Percentiles rank a stretch among this genome's conserved stretches.
phyloP scores from a whole-genome alignment of 2,797 vertebrate genomes.

The Eremophila alpestris region DNA sequence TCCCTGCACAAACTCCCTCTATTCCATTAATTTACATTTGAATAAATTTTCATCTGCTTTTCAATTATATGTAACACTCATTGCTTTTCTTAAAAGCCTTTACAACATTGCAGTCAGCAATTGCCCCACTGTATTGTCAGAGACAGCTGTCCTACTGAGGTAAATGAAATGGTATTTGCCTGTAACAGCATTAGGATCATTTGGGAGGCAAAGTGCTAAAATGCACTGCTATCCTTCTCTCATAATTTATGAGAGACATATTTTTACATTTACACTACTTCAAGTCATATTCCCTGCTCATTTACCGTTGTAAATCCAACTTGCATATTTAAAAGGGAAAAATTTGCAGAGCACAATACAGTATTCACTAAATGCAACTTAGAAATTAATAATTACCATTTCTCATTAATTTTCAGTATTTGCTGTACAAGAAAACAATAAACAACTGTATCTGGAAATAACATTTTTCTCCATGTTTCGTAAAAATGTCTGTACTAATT shows the following conservation, averaged over 20 bases:
- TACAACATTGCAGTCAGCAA: not conserved
- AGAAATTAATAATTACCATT: not conserved
- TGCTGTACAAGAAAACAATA: not conserved
- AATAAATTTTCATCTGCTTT: conserved; percentile 15
- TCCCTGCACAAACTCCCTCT: not conserved
- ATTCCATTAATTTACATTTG: conserved; percentile 24
- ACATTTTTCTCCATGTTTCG: not conserved
- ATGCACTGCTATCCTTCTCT: not conserved
- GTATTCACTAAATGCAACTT: not conserved
- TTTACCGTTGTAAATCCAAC: not conserved
- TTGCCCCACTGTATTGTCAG: not conserved
- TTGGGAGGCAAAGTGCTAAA: not conserved
- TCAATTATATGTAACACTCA: not conserved
- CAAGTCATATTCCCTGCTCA: not conserved
- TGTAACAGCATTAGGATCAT: not conserved
- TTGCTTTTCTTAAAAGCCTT: not conserved
- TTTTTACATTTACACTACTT: not conserved
- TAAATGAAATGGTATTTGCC: not conserved
- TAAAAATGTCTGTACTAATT: not conserved
- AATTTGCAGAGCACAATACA: not conserved
- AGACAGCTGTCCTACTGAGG: conserved; percentile 4
- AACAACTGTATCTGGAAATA: not conserved
- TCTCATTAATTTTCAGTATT: not conserved
- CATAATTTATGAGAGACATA: not conserved
- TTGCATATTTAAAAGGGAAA: not conserved